phyloP scores from a whole-genome alignment of 1,140 invertebrate species.

The Zaprionus nigranus region DNA sequence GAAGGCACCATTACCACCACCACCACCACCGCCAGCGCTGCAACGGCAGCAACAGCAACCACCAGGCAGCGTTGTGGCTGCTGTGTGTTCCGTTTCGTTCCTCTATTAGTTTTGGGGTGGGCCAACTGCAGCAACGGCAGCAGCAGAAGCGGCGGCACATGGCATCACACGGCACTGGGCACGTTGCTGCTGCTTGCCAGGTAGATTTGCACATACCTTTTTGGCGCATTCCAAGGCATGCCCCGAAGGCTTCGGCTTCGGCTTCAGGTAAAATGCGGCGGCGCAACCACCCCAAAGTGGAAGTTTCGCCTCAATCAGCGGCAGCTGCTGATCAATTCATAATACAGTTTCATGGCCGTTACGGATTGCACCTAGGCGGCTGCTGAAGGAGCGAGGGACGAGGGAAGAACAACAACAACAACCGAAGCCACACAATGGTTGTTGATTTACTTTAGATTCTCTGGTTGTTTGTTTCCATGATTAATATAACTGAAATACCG shows the following conservation, averaged over 20 bases:
- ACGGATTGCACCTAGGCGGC: slow-evolving; percentile 60
- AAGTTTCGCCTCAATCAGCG: slow-evolving; percentile 5
- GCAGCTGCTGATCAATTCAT: slow-evolving; percentile 42
- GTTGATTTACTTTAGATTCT: slow-evolving; percentile 64
- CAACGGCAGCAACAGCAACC: slow-evolving; percentile 23
- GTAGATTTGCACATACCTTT: slow-evolving; percentile 78
- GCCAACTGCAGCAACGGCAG: slow-evolving; percentile 39
- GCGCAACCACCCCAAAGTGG: slow-evolving; percentile 52
- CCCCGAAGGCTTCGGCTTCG: slow-evolving; percentile 6
- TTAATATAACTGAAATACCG: slow-evolving; percentile 53
- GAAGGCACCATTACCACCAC: slow-evolving; percentile 20
- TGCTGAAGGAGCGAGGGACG: slow-evolving; percentile 26
- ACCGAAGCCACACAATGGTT: slow-evolving; percentile 41
- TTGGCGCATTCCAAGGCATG: slow-evolving; percentile 79
- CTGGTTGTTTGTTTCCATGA: slow-evolving; percentile 56
- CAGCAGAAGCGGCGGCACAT: too few relatives aligned
- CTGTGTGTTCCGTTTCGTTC: slow-evolving; percentile 41
- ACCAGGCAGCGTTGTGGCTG: slow-evolving; percentile 15
- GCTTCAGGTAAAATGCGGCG: slow-evolving; percentile 67
- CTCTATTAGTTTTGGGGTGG: slow-evolving; percentile 57
- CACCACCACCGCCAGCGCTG: slow-evolving; percentile 30
- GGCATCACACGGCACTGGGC: slow-evolving; percentile 18
- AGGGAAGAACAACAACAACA: slow-evolving; percentile 1
- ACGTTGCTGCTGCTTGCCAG: slow-evolving; percentile 63
- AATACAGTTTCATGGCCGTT: slow-evolving; percentile 65